phyloP scores from a whole-genome alignment of 2,888 invertebrate species.

The Brenthis daphne region DNA sequence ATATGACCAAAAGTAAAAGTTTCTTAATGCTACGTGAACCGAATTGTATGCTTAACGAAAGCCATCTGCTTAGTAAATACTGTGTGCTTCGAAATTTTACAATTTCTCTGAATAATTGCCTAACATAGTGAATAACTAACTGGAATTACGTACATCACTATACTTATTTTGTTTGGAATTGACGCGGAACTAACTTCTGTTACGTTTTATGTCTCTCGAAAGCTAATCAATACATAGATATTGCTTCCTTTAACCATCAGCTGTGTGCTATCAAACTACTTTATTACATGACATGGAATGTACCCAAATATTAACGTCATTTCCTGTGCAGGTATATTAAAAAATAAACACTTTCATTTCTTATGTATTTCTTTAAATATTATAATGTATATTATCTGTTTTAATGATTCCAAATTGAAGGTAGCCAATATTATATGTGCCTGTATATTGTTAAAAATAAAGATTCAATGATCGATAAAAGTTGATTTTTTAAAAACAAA shows the following conservation, averaged over 20 bases:
- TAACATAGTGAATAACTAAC: constrained; percentile 59
- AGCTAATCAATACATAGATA: constrained; percentile 3
- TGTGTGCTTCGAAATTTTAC: constrained; percentile 67
- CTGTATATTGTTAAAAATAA: no score
- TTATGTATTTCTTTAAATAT: no score
- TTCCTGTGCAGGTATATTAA: no score
- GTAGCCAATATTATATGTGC: no score
- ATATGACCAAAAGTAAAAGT: constrained; percentile 55
- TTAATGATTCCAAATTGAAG: no score
- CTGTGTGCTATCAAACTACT: no score
- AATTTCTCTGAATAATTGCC: constrained; percentile 69
- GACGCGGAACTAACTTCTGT: constrained; percentile 19
- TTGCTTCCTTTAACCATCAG: not conserved
- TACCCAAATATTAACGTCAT: no score
- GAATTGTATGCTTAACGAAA: constrained; percentile 63
- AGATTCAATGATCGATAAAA: no score
- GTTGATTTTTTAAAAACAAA: no score
- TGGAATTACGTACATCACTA: constrained; percentile 29
- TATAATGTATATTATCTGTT: no score
- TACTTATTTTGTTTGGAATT: constrained; percentile 18
- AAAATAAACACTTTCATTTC: no score
- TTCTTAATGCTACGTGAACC: constrained; percentile 56
- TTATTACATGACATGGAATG: no score
- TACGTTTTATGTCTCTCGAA: constrained; percentile 14
- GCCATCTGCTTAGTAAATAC: constrained; percentile 65